Conservation (phyloP, 2,113 vertebrate species). For the Anser cygnoides region DNA sequence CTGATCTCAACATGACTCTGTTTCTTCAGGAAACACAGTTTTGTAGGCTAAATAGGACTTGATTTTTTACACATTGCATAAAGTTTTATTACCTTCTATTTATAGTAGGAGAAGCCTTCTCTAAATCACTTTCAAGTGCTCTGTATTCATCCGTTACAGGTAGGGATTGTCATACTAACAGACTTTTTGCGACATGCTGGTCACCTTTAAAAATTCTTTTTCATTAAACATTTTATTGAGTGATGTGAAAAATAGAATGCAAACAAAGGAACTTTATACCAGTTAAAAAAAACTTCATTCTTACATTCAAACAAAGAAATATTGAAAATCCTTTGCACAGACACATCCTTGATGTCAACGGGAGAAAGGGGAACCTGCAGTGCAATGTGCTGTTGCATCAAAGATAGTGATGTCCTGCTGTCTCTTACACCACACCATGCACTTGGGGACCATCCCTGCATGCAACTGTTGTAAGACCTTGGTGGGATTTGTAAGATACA, state of each 20-base stretch:
- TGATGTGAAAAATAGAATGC: neutral
- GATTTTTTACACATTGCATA: neutral
- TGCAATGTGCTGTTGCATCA: neutral
- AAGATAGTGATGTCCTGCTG: neutral
- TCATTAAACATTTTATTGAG: neutral
- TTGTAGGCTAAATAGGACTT: neutral
- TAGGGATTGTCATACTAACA: neutral
- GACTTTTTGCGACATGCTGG: neutral
- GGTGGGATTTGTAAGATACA: neutral
- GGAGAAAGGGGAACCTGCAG: neutral
- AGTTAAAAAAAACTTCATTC: neutral
- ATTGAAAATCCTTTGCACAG: neutral
- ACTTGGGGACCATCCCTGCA: fast-evolving
- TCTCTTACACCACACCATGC: fast-evolving
- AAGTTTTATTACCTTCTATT: neutral
- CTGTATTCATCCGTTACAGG: neutral
- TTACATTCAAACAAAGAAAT: neutral
- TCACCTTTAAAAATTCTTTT: neutral
- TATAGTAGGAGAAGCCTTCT: neutral
- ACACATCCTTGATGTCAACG: neutral
- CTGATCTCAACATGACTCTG: neutral
- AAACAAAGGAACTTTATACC: neutral
- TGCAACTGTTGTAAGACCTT: neutral
- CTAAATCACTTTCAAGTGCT: neutral
- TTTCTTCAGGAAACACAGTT: neutral